A percentile compares a stretch with the other conserved stretches of the same genome.
These are phyloP conservation scores for Psettodes erumei DNA, from an alignment of 2,113 vertebrate genomes.

Conservation along the genomic window DNA sequence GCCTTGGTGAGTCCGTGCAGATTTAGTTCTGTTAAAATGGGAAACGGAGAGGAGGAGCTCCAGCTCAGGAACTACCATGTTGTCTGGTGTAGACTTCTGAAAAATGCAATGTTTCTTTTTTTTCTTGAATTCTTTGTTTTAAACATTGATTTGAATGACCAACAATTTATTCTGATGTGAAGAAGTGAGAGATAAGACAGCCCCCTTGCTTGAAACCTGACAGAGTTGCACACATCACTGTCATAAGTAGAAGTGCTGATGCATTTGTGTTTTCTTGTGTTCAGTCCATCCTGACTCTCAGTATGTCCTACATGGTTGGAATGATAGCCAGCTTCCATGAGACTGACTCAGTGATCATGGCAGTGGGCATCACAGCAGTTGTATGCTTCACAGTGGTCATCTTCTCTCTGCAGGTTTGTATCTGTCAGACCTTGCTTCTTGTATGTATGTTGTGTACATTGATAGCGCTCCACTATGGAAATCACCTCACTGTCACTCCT, in stretches of 20 bases:
- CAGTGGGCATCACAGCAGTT: conserved; percentile 91
- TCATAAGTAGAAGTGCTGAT: conserved; percentile 4
- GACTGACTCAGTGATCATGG: conserved; percentile 92
- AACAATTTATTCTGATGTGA: background rate
- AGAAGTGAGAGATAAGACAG: background rate
- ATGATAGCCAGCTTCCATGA: conserved; percentile 95
- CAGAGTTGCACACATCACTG: background rate
- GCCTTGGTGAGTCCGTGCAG: conserved; percentile 84
- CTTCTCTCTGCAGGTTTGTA: conserved; percentile 93
- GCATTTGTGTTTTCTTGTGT: conserved; percentile 24
- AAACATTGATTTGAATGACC: background rate
- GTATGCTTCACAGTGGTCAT: conserved; percentile 95
- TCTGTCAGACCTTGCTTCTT: background rate
- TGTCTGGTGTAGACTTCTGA: background rate
- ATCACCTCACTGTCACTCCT: background rate
- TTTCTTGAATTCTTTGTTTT: background rate
- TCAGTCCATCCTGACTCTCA: conserved; percentile 92
- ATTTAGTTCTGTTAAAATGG: background rate
- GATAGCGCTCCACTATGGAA: background rate
- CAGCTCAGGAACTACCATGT: background rate
- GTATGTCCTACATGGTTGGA: conserved; percentile 97
- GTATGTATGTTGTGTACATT: background rate
- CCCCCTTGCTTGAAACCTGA: background rate
- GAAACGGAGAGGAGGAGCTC: background rate
- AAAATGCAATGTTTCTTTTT: background rate